Conservation (phyloP, 2,888 invertebrate species). For the Nysson spinosus region DNA sequence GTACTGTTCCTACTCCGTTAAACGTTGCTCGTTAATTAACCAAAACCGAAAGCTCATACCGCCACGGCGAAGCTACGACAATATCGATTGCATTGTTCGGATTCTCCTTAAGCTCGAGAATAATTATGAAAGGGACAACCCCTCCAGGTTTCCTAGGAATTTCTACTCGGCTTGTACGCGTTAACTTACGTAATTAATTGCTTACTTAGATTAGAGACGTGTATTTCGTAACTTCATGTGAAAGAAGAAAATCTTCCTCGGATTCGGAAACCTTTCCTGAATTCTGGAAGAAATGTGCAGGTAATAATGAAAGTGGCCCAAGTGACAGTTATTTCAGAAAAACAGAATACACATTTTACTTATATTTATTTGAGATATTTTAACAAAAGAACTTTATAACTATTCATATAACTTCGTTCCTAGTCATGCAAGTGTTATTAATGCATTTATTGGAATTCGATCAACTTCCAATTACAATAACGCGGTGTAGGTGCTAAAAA, state of each 20-base stretch:
- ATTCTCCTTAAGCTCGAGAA: slow-evolving; percentile 21
- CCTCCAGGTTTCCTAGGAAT: slow-evolving; percentile 19
- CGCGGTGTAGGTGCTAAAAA: no score
- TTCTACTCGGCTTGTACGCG: slow-evolving; percentile 20
- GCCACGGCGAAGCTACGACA: slow-evolving; percentile 13
- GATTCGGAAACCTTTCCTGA: no score
- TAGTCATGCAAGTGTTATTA: no score
- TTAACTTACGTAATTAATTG: slow-evolving; percentile 35
- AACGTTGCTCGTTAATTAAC: slow-evolving; percentile 45
- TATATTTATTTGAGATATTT: no score
- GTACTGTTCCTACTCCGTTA: slow-evolving; percentile 7
- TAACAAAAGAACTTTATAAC: no score
- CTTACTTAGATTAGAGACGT: slow-evolving; percentile 3
- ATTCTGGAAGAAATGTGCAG: no score
- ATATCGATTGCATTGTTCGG: slow-evolving; percentile 33
- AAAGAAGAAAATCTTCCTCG: neutral
- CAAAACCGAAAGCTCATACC: slow-evolving; percentile 33
- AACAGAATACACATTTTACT: no score
- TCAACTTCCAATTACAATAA: no score
- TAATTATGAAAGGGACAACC: slow-evolving; percentile 30
- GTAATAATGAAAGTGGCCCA: no score
- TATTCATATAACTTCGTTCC: no score
- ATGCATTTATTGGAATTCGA: no score
- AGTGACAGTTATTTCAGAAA: no score
- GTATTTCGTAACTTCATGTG: neutral